Base-by-base conservation (phyloP, 2,797 vertebrate genomes). In the Manis crassicaudata region DNA sequence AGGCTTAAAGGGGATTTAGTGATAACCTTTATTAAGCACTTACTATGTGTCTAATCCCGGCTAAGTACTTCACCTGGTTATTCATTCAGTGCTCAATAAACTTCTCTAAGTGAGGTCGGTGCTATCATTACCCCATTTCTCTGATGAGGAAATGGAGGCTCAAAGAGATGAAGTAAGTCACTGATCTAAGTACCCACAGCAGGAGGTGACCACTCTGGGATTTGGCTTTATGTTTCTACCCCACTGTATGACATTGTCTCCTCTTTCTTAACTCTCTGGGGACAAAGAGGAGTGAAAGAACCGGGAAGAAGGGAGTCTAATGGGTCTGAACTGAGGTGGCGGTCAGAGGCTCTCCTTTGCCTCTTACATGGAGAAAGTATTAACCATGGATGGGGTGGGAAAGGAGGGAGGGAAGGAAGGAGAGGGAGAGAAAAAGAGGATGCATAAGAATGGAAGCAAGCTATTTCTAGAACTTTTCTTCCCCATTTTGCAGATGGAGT, bases 371-470 rank as follows among this genome's bases (percentile, higher is more conserved):
- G 46, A 52, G 73, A 84, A n/a, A 80, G 70, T 2, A 6, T n/a
- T 62, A n/a, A 1, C 27, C 7, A 0, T 0, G 2, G 32, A 0
- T 0, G 2, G 32, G 7, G 9, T 13, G 25, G 83, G 11, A 4
- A 21, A 12, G 58, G 4, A 37, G 25, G 54, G 75, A 29, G 35
- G 7, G 23, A 29, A 18, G 14, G 32, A 6, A 9, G 27, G 37
- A 73, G 21, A 29, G 73, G 35, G 58, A 8, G 43, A 29, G 32
- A 20, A 7, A 32, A 37, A 21, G 18, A 14, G 10, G 46, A 6
- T 40, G 17, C 58, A 1, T 2, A 6, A 1, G 85, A 27, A 16
- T 6, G 40, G 50, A 63, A 18, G 60, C 11, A 2, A 8, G 25
- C 29, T 40, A 6, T 56, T 82, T 81, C 86, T 37, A 60, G 77